phyloP scores from a whole-genome alignment of 2,113 vertebrate genomes.

The Porphyrio hochstetteri region DNA sequence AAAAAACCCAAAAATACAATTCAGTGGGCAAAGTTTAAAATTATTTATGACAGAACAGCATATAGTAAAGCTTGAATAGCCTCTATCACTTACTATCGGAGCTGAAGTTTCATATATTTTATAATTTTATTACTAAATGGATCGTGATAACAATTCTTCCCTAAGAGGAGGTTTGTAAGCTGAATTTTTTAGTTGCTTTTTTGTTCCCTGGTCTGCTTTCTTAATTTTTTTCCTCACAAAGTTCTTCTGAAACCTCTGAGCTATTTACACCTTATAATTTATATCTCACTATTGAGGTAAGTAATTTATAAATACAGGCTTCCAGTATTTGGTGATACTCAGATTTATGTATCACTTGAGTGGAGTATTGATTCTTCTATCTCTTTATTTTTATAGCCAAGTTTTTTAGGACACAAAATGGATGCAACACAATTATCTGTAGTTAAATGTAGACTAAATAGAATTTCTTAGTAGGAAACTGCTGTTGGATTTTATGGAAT shows the following conservation, averaged over 20 bases:
- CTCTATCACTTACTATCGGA: not conserved
- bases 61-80: not conserved
- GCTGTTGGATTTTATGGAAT: not conserved
- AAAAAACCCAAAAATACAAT: not conserved
- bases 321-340: not conserved
- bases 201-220: not conserved
- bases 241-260: not conserved
- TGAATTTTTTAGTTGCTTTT: not conserved
- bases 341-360: conserved; percentile 36
- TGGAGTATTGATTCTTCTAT: conserved; percentile 23
- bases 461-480: not conserved
- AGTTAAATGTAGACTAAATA: not conserved
- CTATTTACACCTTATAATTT: not conserved
- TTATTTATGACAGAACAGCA: not conserved
- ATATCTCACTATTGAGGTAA: not conserved
- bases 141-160: not conserved
- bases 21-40: not conserved
- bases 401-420: not conserved
- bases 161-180: not conserved
- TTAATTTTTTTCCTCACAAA: not conserved
- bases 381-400: not conserved
- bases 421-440: not conserved
- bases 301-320: not conserved
- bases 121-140: not conserved
- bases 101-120: not conserved